Base-by-base conservation (phyloP, 2,888 invertebrate genomes). In the Oligia strigilis region DNA sequence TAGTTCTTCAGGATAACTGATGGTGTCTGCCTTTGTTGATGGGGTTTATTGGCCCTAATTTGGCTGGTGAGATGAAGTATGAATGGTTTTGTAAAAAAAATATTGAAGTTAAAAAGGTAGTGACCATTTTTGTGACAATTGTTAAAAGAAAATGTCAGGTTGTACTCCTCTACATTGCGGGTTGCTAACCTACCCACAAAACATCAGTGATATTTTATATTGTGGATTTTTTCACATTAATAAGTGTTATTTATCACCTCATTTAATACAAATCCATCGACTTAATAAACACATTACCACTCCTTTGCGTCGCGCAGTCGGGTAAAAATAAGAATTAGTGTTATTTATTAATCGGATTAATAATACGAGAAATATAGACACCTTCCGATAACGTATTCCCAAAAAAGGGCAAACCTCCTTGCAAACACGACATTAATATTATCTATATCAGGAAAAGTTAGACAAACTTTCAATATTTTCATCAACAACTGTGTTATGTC, bases 1-100 rank as follows among this genome's bases (percentile, higher is more conserved):
- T 81, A 83, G 82, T 84, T 86, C 85, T 82, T 72, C 77, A 79
- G 73, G 77, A 76, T 78, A 87, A 79, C 75, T 82, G 62, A 79
- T 86, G 78, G 77, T 78, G 72, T 71, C 52, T 85, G 62, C 66
- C 23, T 17, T 13, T 66, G 72, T 71, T 67, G 69, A 80, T 82
- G 29, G n/a, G 64, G 64, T 67, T 58, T 52, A 80, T 72, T 76
- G 71, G 55, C 55, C 69, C 66, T 69, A 55, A 80, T 78, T 71
- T 55, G 17, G 29, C 8, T 2, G 17, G 6, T 17, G 17, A 62
- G 8, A 67, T n/a, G 13, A 36, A 40, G 0, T 6, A 46, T 0
- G 14, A 73, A 75, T 29, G 40, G 4, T 17, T 46, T 13, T 58
- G 4, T 14, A 14, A n/a, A 29, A n/a, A 55, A 64, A 72, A 58